These are phyloP conservation scores for Acipenser oxyrinchus DNA, from an alignment of 2,797 vertebrate genomes.

Conservation along the genomic window DNA sequence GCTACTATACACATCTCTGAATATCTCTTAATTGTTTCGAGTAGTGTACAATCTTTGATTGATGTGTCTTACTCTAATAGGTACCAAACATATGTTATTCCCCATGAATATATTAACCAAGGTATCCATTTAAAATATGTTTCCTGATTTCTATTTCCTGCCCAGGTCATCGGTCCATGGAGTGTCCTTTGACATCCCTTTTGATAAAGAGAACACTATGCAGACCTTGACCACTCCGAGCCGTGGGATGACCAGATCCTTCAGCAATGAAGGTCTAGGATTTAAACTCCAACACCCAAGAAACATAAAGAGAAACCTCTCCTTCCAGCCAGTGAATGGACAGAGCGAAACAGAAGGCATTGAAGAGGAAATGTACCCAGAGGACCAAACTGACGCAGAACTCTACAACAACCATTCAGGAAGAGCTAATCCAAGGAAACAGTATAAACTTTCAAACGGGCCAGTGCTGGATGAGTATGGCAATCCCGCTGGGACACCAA, in stretches of 20 bases:
- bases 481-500: conserved; percentile 64
- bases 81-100: no score
- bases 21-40: no score
- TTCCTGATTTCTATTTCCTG: not conserved
- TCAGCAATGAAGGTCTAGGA: conserved; percentile 85
- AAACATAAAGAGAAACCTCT: conserved; percentile 76
- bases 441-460: conserved; percentile 68
- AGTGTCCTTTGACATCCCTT: conserved; percentile 94
- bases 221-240: conserved; percentile 39
- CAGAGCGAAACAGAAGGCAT: conserved; percentile 69
- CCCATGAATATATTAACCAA: no score
- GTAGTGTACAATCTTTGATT: no score
- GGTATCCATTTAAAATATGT: no score
- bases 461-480: conserved; percentile 70
- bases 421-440: conserved; percentile 23
- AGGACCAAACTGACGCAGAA: conserved; percentile 45
- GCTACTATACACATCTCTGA: no score
- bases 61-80: no score
- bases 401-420: conserved; percentile 23
- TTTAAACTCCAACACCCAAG: conserved; percentile 65
- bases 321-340: conserved; percentile 84
- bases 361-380: conserved; percentile 71
- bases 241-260: conserved; percentile 75
- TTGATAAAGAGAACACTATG: conserved; percentile 73
- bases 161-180: conserved; percentile 83